Evolutionary conservation across 2,797 vertebrate species (phyloP).

Genomic region (Valencia hispanica): DNA sequence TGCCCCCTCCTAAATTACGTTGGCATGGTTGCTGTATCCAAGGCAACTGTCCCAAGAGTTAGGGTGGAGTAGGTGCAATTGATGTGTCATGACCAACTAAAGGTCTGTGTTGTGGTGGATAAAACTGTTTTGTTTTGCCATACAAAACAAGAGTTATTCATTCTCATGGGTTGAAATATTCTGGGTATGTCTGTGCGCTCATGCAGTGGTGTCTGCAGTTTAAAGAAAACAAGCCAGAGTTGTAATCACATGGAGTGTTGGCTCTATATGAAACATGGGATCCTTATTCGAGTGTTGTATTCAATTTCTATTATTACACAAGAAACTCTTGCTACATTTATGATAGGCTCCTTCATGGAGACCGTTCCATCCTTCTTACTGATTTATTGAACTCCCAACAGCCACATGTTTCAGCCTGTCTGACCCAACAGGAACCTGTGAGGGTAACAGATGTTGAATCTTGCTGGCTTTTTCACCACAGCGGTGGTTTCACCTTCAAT

Average conservation of each 20-base stretch:
- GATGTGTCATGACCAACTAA: constrained; percentile 65
- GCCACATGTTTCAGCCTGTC: constrained; percentile 23
- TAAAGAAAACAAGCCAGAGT: constrained; percentile 14
- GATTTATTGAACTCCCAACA: constrained; percentile 41
- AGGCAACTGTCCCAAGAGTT: constrained; percentile 78
- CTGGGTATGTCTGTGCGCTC: constrained; percentile 6
- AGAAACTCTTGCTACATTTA: constrained; percentile 22
- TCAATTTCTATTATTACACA: constrained; percentile 16
- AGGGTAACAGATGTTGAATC: constrained; percentile 42
- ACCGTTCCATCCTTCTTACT: constrained; percentile 33
- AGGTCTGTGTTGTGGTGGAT: constrained; percentile 17
- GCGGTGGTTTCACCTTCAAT: constrained; percentile 61
- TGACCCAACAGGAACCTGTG: constrained; percentile 34
- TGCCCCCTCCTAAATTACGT: constrained; percentile 64
- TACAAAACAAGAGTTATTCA: constrained; percentile 60
- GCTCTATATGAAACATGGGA: constrained; percentile 32
- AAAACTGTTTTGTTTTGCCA: constrained; percentile 46
- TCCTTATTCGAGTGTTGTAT: constrained; percentile 29
- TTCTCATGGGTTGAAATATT: constrained; percentile 40
- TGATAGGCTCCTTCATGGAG: constrained; percentile 32
- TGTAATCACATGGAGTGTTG: not conserved
- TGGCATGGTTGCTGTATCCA: constrained; percentile 78
- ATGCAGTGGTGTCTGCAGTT: constrained; percentile 21
- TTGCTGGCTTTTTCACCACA: constrained; percentile 48
- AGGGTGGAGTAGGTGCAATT: constrained; percentile 77